Evolutionary conservation across 1,140 invertebrate species (phyloP).

Genomic region (Drosophila setifemur): DNA sequence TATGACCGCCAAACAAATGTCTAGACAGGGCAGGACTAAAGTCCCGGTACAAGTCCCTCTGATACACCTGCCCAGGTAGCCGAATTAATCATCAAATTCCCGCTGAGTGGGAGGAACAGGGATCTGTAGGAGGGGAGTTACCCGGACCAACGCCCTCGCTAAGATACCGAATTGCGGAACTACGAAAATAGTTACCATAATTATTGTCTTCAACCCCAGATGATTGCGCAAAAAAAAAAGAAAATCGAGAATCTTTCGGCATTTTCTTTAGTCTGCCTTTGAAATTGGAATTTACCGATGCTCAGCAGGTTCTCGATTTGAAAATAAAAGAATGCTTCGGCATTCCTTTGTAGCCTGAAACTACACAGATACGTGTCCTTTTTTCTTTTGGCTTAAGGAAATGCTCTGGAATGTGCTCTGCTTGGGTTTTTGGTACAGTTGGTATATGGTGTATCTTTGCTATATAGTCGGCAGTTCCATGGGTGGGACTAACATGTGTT

Average conservation of each 20-base stretch:
- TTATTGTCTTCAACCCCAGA: slow-evolving; percentile 17
- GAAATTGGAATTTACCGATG: slow-evolving; percentile 1
- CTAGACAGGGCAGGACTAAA: slow-evolving; percentile 36
- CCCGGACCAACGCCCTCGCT: slow-evolving; percentile 3
- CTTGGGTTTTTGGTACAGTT: slow-evolving; percentile 16
- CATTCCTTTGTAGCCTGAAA: not conserved
- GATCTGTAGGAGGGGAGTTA: slow-evolving; percentile 10
- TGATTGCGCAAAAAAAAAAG: slow-evolving; percentile 42
- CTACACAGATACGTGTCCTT: slow-evolving; percentile 21
- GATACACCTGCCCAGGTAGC: slow-evolving; percentile 40
- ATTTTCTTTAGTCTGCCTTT: not conserved
- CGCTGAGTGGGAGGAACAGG: slow-evolving; percentile 5
- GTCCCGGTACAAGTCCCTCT: not conserved
- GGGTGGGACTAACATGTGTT: slow-evolving; percentile 28
- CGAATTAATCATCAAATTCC: slow-evolving; percentile 33
- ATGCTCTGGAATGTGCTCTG: not conserved
- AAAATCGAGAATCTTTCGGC: slow-evolving; percentile 9
- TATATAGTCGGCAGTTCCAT: not conserved
- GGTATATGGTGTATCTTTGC: not conserved
- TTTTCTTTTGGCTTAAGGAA: not conserved
- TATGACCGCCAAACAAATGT: slow-evolving; percentile 41
- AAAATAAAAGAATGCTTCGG: not conserved
- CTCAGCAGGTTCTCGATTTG: slow-evolving; percentile 14
- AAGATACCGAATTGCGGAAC: not conserved
- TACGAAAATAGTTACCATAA: slow-evolving; percentile 8